Evolutionary conservation across 2,888 invertebrate species (phyloP).

Genomic region (Leptopilina myrica): DNA sequence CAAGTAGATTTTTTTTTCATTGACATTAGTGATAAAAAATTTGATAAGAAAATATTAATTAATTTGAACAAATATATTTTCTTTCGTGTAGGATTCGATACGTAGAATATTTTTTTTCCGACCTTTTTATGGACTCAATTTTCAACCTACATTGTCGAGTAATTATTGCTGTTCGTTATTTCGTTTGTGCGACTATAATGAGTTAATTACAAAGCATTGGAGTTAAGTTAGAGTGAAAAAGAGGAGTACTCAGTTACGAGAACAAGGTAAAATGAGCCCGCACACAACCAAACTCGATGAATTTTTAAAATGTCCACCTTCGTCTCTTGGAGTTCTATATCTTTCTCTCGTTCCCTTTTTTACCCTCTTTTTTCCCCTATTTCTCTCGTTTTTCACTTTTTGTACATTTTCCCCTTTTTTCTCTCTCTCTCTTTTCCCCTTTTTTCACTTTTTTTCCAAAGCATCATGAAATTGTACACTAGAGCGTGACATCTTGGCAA

Average conservation of each 20-base stretch:
- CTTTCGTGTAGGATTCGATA: too few species aligned
- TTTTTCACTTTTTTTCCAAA: conserved; percentile 1
- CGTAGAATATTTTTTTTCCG: too few species aligned
- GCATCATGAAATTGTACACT: conserved; percentile 7
- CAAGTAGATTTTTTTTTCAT: too few species aligned
- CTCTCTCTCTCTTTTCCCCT: too few species aligned
- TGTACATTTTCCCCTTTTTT: background rate
- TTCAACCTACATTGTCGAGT: background rate
- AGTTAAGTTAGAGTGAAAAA: background rate
- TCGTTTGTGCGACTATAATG: background rate
- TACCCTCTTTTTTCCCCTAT: background rate
- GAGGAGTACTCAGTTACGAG: background rate
- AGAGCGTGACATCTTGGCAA: conserved; percentile 12
- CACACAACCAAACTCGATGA: conserved; percentile 15
- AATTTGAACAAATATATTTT: too few species aligned
- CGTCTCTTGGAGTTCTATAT: background rate
- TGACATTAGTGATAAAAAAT: too few species aligned
- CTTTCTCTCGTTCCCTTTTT: background rate
- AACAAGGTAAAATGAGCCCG: conserved; percentile 3
- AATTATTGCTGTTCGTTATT: background rate
- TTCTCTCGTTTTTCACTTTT: background rate
- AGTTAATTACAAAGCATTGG: conserved; percentile 6
- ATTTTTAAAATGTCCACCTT: conserved; percentile 33
- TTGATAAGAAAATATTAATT: too few species aligned
- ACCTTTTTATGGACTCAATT: too few species aligned